A percentile compares a stretch with the other conserved stretches of the same genome.
phyloP scores from a whole-genome alignment of 2,888 invertebrate species.

The Neocrepidodera transversa region DNA sequence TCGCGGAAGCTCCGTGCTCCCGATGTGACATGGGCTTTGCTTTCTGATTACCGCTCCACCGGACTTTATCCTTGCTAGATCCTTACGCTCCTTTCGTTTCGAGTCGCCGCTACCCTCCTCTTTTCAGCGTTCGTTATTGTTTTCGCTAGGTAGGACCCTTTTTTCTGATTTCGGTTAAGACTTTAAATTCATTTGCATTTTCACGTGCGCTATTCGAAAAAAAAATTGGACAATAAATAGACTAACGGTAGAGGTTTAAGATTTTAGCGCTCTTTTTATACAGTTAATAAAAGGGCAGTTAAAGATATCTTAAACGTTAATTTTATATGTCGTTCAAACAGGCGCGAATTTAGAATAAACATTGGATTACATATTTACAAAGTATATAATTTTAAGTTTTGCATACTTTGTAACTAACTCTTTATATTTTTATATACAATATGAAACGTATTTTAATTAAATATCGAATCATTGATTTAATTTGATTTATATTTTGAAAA shows the following conservation, averaged over 20 bases:
- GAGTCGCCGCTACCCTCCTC: constrained; percentile 11
- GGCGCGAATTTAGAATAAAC: too few relatives aligned
- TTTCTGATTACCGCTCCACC: constrained; percentile 19
- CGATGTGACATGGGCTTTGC: constrained; percentile 19
- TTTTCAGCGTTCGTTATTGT: constrained; percentile 19
- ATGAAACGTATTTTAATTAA: too few relatives aligned
- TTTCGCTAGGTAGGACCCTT: constrained; percentile 22
- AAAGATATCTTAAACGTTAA: too few relatives aligned
- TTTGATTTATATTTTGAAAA: too few relatives aligned
- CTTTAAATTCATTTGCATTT: constrained; percentile 21
- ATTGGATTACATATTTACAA: too few relatives aligned
- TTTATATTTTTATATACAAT: too few relatives aligned
- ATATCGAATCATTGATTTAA: too few relatives aligned
- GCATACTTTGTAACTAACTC: too few relatives aligned
- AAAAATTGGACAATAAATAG: background rate
- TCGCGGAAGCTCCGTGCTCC: constrained; percentile 32
- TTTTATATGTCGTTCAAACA: too few relatives aligned
- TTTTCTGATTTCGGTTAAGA: constrained; percentile 24
- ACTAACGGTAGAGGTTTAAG: constrained; percentile 2
- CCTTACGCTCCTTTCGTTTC: constrained; percentile 13
- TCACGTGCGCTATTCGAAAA: constrained; percentile 16
- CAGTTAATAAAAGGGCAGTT: background rate
- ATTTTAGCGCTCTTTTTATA: constrained; percentile 11
- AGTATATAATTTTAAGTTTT: too few relatives aligned
- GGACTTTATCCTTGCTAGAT: constrained; percentile 26